Percentiles rank a stretch among this genome's conserved stretches.
phyloP scores from a whole-genome alignment of 2,888 invertebrate genomes.

The Amiota mariae region DNA sequence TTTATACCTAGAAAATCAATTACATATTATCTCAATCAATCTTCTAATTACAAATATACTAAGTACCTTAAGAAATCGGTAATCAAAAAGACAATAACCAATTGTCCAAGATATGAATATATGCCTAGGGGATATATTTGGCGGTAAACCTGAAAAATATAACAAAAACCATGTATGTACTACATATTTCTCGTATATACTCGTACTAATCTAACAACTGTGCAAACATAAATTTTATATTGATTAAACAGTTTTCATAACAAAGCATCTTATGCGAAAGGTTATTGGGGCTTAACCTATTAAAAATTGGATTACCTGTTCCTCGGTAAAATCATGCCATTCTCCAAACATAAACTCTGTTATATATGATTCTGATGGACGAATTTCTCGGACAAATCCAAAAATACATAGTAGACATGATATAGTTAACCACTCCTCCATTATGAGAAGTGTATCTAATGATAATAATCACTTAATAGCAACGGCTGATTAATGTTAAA shows the following conservation, averaged over 20 bases:
- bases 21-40: neutral
- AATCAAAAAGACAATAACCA: slow-evolving; percentile 85
- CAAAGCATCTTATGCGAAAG: slow-evolving; percentile 13
- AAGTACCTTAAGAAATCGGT: slow-evolving; percentile 81
- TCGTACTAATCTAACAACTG: too few species aligned
- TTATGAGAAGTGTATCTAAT: slow-evolving; percentile 37
- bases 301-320: slow-evolving; percentile 58
- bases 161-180: too few species aligned
- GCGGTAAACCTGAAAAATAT: slow-evolving; percentile 77
- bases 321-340: slow-evolving; percentile 84
- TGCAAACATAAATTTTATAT: too few species aligned
- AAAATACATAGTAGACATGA: slow-evolving; percentile 84
- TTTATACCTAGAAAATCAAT: slow-evolving; percentile 79
- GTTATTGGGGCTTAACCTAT: neutral
- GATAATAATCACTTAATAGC: too few species aligned
- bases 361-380: slow-evolving; percentile 90
- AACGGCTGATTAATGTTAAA: neutral
- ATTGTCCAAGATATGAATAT: slow-evolving; percentile 85
- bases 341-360: slow-evolving; percentile 85
- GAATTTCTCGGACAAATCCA: slow-evolving; percentile 86
- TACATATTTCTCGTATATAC: neutral
- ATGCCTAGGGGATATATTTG: slow-evolving; percentile 90
- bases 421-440: slow-evolving; percentile 79
- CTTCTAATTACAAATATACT: neutral
- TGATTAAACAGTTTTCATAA: neutral